These are phyloP conservation scores for Macropus fuliginosus DNA, from an alignment of 2,797 vertebrate species.

Conservation along the genomic window DNA sequence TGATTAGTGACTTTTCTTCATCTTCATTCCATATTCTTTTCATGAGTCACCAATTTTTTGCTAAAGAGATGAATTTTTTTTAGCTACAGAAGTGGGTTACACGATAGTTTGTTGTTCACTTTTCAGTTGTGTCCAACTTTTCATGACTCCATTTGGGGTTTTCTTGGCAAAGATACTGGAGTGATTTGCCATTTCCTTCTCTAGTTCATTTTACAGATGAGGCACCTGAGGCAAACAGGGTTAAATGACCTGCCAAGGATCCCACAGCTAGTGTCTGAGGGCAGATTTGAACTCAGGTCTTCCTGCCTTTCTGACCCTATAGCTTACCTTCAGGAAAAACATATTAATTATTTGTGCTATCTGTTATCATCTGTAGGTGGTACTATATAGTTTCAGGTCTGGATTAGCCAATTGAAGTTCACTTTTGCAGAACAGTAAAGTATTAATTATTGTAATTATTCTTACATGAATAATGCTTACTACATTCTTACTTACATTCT, in stretches of 20 bases:
- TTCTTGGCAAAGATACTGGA: neutral
- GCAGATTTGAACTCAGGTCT: neutral
- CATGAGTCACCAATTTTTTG: neutral
- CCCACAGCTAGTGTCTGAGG: too few relatives aligned
- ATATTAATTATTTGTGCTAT: neutral
- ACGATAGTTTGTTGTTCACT: neutral
- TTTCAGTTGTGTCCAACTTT: neutral
- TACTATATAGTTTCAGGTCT: too few relatives aligned
- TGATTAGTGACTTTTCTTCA: fast-evolving
- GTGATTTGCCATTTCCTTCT: neutral
- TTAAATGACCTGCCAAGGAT: too few relatives aligned
- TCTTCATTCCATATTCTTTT: neutral
- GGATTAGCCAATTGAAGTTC: too few relatives aligned
- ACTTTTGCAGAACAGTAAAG: too few relatives aligned
- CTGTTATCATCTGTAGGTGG: neutral
- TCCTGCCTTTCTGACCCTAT: neutral
- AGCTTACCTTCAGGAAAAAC: neutral
- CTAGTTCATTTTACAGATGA: neutral
- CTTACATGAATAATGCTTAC: neutral
- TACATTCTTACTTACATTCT: neutral
- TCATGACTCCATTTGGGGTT: neutral
- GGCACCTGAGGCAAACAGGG: neutral
- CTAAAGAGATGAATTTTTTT: neutral
- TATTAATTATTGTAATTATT: constrained; percentile 7
- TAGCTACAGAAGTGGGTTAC: neutral